Evolutionary conservation across 2,797 vertebrate genomes (phyloP).

Genomic region (Sylvia borin): DNA sequence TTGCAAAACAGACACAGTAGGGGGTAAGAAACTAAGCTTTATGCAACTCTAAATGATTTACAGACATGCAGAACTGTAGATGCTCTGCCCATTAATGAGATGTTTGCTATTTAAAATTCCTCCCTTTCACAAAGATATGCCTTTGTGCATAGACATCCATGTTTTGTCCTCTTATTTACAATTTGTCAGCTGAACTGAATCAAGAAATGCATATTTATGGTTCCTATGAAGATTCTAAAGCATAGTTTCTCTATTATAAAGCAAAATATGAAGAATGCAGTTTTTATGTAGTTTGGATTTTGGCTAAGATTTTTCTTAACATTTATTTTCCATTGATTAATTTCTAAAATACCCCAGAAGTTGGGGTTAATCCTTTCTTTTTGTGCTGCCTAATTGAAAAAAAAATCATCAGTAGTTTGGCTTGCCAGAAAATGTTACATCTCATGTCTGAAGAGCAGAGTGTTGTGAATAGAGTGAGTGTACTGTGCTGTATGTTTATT

Average conservation of each 20-base stretch:
- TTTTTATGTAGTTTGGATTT: background rate
- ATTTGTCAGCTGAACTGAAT: background rate
- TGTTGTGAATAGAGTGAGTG: background rate
- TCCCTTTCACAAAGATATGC: background rate
- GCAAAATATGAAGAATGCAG: background rate
- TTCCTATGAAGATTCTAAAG: background rate
- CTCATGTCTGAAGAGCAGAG: background rate
- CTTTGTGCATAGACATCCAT: background rate
- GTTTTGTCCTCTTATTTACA: background rate
- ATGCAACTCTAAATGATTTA: background rate
- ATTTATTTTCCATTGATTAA: background rate
- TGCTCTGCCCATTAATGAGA: background rate
- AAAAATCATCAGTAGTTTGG: background rate
- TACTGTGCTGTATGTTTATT: background rate
- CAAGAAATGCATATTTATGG: background rate
- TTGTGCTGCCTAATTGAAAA: background rate
- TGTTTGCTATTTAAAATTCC: background rate
- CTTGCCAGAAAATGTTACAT: background rate
- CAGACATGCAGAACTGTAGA: background rate
- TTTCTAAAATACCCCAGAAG: background rate
- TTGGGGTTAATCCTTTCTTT: background rate
- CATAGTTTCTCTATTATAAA: background rate
- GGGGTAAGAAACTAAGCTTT: slow-evolving; percentile 26
- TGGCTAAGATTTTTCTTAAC: background rate
- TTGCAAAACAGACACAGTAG: slow-evolving; percentile 17